Conservation (phyloP, 2,888 invertebrate species). For the Rugalucina vietnamica region DNA sequence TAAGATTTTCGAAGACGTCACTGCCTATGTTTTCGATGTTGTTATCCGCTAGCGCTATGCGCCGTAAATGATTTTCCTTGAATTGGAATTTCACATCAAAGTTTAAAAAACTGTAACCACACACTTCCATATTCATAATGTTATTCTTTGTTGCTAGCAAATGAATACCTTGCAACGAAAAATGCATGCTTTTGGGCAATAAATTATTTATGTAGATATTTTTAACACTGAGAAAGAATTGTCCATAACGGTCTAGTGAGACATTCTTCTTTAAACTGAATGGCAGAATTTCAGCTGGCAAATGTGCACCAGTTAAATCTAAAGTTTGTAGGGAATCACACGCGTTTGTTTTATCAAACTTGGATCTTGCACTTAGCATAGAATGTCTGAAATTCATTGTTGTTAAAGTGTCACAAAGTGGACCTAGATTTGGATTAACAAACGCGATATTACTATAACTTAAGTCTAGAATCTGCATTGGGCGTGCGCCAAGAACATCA, state of each 20-base stretch:
- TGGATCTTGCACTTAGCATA: too few relatives aligned
- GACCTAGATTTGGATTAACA: too few relatives aligned
- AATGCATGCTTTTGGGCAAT: background rate
- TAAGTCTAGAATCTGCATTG: too few relatives aligned
- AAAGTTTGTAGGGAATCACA: too few relatives aligned
- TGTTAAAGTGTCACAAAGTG: too few relatives aligned
- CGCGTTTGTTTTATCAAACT: too few relatives aligned
- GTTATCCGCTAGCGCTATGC: background rate
- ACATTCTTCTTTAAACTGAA: background rate
- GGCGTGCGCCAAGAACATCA: too few relatives aligned
- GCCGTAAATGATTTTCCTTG: background rate
- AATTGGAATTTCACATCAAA: background rate
- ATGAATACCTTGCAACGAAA: background rate
- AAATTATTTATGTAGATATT: background rate
- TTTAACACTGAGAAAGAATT: background rate
- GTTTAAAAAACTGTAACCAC: background rate
- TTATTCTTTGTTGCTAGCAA: background rate
- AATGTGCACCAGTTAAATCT: too few relatives aligned
- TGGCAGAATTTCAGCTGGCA: too few relatives aligned
- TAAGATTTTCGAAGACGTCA: background rate
- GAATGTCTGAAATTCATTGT: too few relatives aligned
- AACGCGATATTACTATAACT: too few relatives aligned
- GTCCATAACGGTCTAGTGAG: background rate
- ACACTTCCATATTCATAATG: background rate
- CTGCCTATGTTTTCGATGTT: background rate